Evolutionary conservation across 2,797 vertebrate species (phyloP).

Genomic region (Channallabes apus): DNA sequence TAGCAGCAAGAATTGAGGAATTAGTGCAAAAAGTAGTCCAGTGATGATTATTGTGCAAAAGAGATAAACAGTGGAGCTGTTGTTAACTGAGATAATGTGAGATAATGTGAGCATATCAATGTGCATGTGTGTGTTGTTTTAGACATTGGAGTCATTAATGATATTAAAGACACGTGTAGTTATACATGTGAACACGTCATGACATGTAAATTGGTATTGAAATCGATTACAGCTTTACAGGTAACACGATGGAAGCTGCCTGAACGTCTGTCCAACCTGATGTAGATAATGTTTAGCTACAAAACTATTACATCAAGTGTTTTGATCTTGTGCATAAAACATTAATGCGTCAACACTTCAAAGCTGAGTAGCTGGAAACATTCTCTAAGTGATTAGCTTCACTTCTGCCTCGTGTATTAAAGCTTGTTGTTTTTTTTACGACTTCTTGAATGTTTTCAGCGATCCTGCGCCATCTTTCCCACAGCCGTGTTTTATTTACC

Average conservation of each 20-base stretch:
- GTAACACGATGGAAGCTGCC: background rate
- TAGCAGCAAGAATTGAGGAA: too few species aligned
- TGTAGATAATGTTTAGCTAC: background rate
- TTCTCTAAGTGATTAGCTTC: background rate
- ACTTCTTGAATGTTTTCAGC: background rate
- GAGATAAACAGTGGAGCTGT: too few species aligned
- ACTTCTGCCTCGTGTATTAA: background rate
- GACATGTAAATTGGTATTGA: too few species aligned
- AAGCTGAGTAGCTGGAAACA: background rate
- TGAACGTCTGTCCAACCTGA: background rate
- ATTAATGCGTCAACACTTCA: background rate
- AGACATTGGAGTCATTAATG: too few species aligned
- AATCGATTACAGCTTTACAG: too few species aligned
- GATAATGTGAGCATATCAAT: too few species aligned
- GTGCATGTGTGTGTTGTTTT: too few species aligned
- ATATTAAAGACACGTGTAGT: too few species aligned
- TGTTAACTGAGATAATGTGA: too few species aligned
- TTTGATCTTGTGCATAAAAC: background rate
- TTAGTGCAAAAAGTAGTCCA: too few species aligned
- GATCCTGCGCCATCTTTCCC: background rate
- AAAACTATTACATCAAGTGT: background rate
- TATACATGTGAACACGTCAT: background rate
- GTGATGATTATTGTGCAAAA: too few species aligned
- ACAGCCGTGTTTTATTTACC: conserved; percentile 20
- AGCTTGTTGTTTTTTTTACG: background rate